These are phyloP conservation scores for Beaufortia kweichowensis DNA, from an alignment of 2,113 vertebrate species.

Conservation along the genomic window DNA sequence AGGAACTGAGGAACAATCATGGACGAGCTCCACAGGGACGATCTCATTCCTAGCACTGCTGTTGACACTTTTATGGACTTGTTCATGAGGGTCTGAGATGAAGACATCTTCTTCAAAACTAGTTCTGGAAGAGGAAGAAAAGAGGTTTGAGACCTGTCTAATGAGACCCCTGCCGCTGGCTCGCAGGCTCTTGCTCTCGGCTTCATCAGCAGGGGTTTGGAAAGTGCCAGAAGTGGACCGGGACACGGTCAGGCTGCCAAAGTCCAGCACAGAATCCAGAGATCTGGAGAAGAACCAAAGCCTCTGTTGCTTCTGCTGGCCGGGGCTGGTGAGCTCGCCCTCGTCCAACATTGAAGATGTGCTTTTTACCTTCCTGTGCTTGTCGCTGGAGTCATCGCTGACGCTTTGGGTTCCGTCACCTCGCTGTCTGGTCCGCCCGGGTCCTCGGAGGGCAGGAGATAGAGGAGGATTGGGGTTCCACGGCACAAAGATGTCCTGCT, in stretches of 20 bases:
- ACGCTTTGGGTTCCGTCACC: constrained; percentile 60
- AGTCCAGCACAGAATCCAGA: constrained; percentile 74
- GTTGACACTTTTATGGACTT: constrained; percentile 43
- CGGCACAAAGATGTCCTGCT: constrained; percentile 80
- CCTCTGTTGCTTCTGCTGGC: constrained; percentile 67
- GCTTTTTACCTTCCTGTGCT: constrained; percentile 72
- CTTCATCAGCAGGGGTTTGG: constrained; percentile 58
- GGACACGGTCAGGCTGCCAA: constrained; percentile 64
- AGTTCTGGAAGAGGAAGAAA: constrained; percentile 65
- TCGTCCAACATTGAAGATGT: constrained; percentile 69
- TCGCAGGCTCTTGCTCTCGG: constrained; percentile 42
- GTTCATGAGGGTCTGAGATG: constrained; percentile 61
- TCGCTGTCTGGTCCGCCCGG: constrained; percentile 17
- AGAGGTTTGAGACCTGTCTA: constrained; percentile 69
- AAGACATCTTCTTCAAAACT: constrained; percentile 77
- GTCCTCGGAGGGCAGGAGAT: constrained; percentile 29
- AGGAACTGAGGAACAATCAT: constrained; percentile 64
- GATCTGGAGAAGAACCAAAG: constrained; percentile 79
- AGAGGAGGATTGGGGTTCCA: constrained; percentile 74
- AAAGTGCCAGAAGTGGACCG: constrained; percentile 64
- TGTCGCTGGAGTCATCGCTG: constrained; percentile 64
- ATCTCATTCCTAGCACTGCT: constrained; percentile 23
- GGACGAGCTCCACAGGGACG: constrained; percentile 57
- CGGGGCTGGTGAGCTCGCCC: constrained; percentile 52
- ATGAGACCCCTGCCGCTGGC: constrained; percentile 60